Base-by-base conservation (phyloP, 2,113 vertebrate species). In the Bolborhynchus lineola region DNA sequence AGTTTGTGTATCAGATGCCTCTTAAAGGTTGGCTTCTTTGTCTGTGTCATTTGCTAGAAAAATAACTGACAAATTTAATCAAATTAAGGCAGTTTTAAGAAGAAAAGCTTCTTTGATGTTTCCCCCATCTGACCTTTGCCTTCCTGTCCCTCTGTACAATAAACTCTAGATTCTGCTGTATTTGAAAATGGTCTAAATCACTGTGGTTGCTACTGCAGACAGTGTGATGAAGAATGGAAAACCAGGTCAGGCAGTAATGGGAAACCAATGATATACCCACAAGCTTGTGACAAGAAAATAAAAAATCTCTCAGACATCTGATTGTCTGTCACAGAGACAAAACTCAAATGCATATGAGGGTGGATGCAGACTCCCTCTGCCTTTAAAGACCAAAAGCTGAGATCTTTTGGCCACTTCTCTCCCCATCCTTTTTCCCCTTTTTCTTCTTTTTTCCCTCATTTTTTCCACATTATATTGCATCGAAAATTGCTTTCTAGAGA, bases 401-500 rank as follows among this genome's bases (percentile, higher is more conserved):
- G 64, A 9, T 63, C 18, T 88, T 55, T 41, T 11, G 64, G 17
- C 37, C 39, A 35, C 13, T 68, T 92, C 12, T 81, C 10, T 52
- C 24, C 26, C 16, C 15, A 7, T 39, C 4, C 6, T 63, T 57
- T 41, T 10, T 8, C 12, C 5, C 4, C 1, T n/a, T 75, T 81
- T 55, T 31, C 7, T 72, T 77, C 16, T 29, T 42, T n/a, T 75
- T 17, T 6, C 16, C 9, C 26, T 10, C 4, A 7, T 6, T 63
- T 78, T 91, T 82, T 37, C 42, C 53, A 13, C 6, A 49, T 71
- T 82, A 72, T 82, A 91, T 77, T 93, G 47, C 57, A 91, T 9
- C 55, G 49, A 87, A 86, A 59, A 87, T 91, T 55, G 89, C 50
- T 90, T 95, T 93, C 82, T 88, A 74, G 21, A 89, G 23, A 59